Conservation (phyloP, 2,888 invertebrate genomes). For the Ellobium chinense region DNA sequence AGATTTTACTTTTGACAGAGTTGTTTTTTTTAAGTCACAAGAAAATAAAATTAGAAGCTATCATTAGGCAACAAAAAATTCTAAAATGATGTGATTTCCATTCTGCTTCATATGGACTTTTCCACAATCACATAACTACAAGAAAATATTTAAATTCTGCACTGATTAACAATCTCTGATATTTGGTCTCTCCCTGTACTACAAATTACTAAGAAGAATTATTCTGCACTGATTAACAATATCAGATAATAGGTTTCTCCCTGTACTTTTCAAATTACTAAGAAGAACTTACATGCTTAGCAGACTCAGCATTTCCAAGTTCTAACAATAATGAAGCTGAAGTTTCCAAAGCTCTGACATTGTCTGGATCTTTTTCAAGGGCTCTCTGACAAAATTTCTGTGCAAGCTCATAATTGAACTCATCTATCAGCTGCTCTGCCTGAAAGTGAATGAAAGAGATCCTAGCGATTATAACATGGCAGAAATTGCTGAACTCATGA, state of each 20-base stretch:
- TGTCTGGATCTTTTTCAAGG: constrained; percentile 77
- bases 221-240: no score
- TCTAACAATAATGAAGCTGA: constrained; percentile 78
- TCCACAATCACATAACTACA: no score
- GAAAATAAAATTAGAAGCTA: neutral
- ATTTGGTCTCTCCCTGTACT: no score
- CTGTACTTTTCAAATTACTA: neutral
- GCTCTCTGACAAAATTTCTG: constrained; percentile 78
- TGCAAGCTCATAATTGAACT: constrained; percentile 79
- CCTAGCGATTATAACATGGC: no score
- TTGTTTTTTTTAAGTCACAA: neutral
- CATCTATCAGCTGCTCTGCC: constrained; percentile 78
- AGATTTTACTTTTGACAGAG: no score
- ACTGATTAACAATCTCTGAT: no score
- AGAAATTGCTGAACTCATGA: no score
- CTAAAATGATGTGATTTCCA: neutral
- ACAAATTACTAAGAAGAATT: no score
- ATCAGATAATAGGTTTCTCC: no score
- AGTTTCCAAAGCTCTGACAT: constrained; percentile 77
- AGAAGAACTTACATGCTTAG: constrained; percentile 73
- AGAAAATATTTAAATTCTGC: no score
- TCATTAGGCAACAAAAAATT: neutral
- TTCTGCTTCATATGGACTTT: no score
- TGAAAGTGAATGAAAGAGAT: no score
- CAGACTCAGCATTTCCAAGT: constrained; percentile 76